Base-by-base conservation (phyloP, 2,888 invertebrate species). In the Octonoba sinensis region DNA sequence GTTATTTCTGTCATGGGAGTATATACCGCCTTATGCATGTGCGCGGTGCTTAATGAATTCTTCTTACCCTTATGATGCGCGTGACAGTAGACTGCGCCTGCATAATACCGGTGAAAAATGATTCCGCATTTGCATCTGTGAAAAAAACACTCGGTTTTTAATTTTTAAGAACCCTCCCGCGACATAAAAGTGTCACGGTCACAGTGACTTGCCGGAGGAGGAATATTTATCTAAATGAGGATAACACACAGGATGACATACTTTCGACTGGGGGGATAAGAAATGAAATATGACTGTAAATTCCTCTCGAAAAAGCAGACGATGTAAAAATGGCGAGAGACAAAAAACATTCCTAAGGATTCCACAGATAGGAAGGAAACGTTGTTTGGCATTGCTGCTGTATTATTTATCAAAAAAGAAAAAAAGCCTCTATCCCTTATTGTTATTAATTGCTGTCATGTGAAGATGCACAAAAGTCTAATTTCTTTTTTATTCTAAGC, bases 391-490 rank as follows among this genome's bases (percentile, higher is more conserved):
- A 60, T 49, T 60, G 67, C 57, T 75, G 75, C 75, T 75, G 66
- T 59, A 67, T 44, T 44, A 75, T 75, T 49, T n/a, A 47, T 57
- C 24, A 60, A 60, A 60, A 65, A 64, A 54, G 46, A 47, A 59
- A 67, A 75, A 66, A 60, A 76, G 70, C 49, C 70, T 62, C 76
- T 13, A 36, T 76, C 46, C 46, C 69, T 69, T 62, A 76, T 70
- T 76, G 70, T 76, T 70, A 76, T 76, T 76, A 76, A 76, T 76
- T 70, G 76, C 76, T 51, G 15, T 51, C 67, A 46, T 20, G 44
- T 73, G 73, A 64, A 51, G 22, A 54, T 24, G 59, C 59, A 60
- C 60, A 36, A 44, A 60, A 64, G 46, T 54, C 44, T 64, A 64
- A 4, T 36, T 2, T 36, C 36, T 11, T 6, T n/a, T 36, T 36